A percentile compares a stretch with the other conserved stretches of the same genome.
These are phyloP conservation scores for Helogale parvula DNA, from an alignment of 2,113 vertebrate species.

Conservation along the genomic window DNA sequence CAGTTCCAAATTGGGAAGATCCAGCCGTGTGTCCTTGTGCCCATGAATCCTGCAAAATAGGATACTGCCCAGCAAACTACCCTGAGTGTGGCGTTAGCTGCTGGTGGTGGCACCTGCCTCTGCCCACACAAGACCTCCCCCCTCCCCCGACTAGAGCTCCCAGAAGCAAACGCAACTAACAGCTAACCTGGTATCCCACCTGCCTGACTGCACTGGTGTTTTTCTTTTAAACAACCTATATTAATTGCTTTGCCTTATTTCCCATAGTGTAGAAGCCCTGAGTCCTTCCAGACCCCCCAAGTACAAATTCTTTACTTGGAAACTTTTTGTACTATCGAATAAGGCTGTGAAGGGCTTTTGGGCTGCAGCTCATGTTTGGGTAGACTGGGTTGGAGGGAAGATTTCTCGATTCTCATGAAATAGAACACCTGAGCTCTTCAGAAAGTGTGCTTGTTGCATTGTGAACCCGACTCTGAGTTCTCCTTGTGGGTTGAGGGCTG, in stretches of 20 bases:
- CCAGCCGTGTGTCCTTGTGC: constrained; percentile 76
- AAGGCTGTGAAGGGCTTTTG: neutral
- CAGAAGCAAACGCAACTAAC: constrained; percentile 82
- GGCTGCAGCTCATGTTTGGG: neutral
- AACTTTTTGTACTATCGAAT: constrained; percentile 67
- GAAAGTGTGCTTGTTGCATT: too few relatives aligned
- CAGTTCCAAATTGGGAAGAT: neutral
- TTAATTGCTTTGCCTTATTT: constrained; percentile 79
- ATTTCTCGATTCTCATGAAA: neutral
- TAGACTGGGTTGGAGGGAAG: neutral
- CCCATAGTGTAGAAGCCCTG: constrained; percentile 60
- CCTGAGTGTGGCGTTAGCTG: constrained; percentile 60
- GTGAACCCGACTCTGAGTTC: neutral
- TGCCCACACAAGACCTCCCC: constrained; percentile 44
- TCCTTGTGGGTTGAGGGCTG: neutral
- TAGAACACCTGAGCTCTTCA: neutral
- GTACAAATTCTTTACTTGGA: constrained; percentile 71
- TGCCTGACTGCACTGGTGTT: constrained; percentile 72
- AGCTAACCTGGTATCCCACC: constrained; percentile 77
- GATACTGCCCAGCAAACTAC: constrained; percentile 81
- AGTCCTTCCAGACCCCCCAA: constrained; percentile 14
- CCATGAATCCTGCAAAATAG: constrained; percentile 83
- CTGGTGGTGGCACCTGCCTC: constrained; percentile 12
- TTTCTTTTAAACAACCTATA: constrained; percentile 71
- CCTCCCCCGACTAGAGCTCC: constrained; percentile 56